These are phyloP conservation scores for Ips nitidus DNA, from an alignment of 1,140 invertebrate genomes.

Conservation along the genomic window DNA sequence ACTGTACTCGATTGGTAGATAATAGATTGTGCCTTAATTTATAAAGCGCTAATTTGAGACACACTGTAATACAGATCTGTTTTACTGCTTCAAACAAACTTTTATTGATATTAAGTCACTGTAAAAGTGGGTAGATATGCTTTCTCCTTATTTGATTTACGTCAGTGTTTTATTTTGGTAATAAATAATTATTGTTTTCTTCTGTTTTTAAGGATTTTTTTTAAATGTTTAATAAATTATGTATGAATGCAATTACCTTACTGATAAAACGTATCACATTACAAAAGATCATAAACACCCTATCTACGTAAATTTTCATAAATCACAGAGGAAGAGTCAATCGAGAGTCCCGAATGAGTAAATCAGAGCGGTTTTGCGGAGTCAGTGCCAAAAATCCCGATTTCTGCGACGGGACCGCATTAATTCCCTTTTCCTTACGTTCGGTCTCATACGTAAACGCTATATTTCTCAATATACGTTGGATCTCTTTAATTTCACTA, in stretches of 20 bases:
- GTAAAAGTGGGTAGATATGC: too few species aligned
- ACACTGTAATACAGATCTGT: too few species aligned
- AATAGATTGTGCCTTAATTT: too few species aligned
- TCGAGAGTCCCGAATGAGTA: conserved; percentile 11
- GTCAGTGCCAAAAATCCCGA: conserved; percentile 29
- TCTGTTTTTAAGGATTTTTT: too few species aligned
- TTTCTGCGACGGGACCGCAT: conserved; percentile 22
- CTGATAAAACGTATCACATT: conserved; percentile 20
- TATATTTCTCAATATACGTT: conserved; percentile 47
- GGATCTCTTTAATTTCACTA: conserved; percentile 41
- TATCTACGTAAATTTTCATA: conserved; percentile 23
- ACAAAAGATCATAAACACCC: conserved; percentile 14
- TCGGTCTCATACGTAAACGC: conserved; percentile 36
- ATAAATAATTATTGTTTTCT: too few species aligned
- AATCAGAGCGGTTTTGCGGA: conserved; percentile 12
- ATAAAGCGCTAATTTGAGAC: too few species aligned
- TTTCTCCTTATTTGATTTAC: too few species aligned
- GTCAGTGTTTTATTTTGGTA: too few species aligned
- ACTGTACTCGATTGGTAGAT: too few species aligned
- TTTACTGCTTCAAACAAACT: too few species aligned
- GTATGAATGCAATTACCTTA: background rate
- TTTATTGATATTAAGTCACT: too few species aligned
- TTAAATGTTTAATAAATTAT: too few species aligned
- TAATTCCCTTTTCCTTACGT: conserved; percentile 33
- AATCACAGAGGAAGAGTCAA: conserved; percentile 23